phyloP scores from a whole-genome alignment of 2,113 vertebrate genomes.

The human region GRCh38 chr14:37260501-37261000 shows the following conservation, averaged over 20 bases:
- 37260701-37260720: neutral
- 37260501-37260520: too few species aligned
- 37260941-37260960: slow-evolving; percentile 45
- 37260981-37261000: neutral
- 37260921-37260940: neutral
- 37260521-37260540: neutral
- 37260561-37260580: neutral
- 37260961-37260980: neutral
- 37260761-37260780: neutral
- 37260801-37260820: neutral
- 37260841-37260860: neutral
- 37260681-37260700: neutral
- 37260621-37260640: neutral
- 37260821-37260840: slow-evolving; percentile 32
- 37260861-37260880: neutral
- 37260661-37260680: neutral
- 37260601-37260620: neutral
- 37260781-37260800: slow-evolving; percentile 30
- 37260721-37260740: neutral
- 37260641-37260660: neutral
- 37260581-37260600: neutral
- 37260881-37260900: neutral
- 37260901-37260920: neutral
- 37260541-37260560: neutral
- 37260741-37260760: neutral